Percentiles rank a stretch among this genome's conserved stretches.
Conservation (phyloP, 2,113 vertebrate genomes). For the Dinomys branickii region DNA sequence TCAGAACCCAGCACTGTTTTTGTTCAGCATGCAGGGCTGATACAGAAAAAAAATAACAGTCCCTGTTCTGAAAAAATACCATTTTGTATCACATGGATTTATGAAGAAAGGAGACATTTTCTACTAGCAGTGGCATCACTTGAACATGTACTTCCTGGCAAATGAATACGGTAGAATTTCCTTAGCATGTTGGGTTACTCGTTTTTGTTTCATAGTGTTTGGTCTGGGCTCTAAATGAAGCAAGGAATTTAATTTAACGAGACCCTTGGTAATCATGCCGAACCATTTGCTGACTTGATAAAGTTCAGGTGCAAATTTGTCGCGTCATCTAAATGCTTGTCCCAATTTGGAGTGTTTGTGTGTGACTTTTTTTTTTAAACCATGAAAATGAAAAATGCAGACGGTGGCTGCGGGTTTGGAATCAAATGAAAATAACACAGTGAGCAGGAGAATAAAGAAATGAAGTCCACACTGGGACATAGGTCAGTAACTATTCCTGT, state of each 20-base stretch:
- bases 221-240: conserved; percentile 53
- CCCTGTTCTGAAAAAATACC: conserved; percentile 15
- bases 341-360: conserved; percentile 25
- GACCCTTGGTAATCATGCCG: conserved; percentile 51
- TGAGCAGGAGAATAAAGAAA: background rate
- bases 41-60: conserved; percentile 14
- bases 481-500: conserved; percentile 12
- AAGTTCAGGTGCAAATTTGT: conserved; percentile 62
- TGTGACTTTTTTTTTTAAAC: conserved; percentile 48
- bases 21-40: background rate
- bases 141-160: background rate
- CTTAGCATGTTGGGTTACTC: conserved; percentile 52
- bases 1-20: conserved; percentile 16
- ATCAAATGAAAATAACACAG: conserved; percentile 57
- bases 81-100: background rate
- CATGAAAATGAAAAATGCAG: conserved; percentile 39
- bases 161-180: conserved; percentile 28
- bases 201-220: conserved; percentile 59
- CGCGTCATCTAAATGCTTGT: conserved; percentile 56
- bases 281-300: conserved; percentile 65
- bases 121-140: background rate
- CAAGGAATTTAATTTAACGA: conserved; percentile 55
- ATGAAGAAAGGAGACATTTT: conserved; percentile 35
- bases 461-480: background rate
- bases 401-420: background rate